phyloP scores from a whole-genome alignment of 1,140 invertebrate genomes.

The Drosophila ironensis region DNA sequence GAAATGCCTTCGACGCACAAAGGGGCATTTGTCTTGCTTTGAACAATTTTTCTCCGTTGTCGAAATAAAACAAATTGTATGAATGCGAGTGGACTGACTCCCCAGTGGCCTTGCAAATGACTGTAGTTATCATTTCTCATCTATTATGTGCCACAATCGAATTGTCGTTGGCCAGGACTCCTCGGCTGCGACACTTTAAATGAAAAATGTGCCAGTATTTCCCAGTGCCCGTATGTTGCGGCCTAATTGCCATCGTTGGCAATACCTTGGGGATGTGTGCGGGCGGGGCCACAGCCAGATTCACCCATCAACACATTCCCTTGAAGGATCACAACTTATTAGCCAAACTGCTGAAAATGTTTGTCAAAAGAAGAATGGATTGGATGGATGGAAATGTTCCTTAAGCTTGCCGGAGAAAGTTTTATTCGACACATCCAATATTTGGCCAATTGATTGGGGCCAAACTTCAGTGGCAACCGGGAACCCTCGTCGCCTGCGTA shows the following conservation, averaged over 20 bases:
- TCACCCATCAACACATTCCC: not conserved
- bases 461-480: conserved; percentile 29
- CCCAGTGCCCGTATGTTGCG: conserved; percentile 10
- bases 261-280: not conserved
- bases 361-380: conserved; percentile 14
- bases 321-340: conserved; percentile 19
- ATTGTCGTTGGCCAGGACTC: conserved; percentile 39
- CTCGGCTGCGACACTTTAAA: conserved; percentile 27
- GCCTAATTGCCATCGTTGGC: conserved; percentile 20
- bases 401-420: conserved; percentile 23
- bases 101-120: conserved; percentile 46
- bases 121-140: conserved; percentile 58
- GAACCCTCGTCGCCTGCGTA: conserved; percentile 6
- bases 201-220: conserved; percentile 33
- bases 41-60: conserved; percentile 51
- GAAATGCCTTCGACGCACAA: conserved; percentile 54
- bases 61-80: conserved; percentile 70
- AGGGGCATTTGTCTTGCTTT: conserved; percentile 62
- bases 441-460: conserved; percentile 65
- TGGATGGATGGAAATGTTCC: conserved; percentile 5
- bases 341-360: conserved; percentile 38
- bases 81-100: conserved; percentile 54
- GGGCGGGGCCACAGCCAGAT: too few relatives aligned
- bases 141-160: conserved; percentile 64
- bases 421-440: conserved; percentile 27